These are phyloP conservation scores for Dichetophora obliterata DNA, from an alignment of 2,888 invertebrate genomes.

Conservation along the genomic window DNA sequence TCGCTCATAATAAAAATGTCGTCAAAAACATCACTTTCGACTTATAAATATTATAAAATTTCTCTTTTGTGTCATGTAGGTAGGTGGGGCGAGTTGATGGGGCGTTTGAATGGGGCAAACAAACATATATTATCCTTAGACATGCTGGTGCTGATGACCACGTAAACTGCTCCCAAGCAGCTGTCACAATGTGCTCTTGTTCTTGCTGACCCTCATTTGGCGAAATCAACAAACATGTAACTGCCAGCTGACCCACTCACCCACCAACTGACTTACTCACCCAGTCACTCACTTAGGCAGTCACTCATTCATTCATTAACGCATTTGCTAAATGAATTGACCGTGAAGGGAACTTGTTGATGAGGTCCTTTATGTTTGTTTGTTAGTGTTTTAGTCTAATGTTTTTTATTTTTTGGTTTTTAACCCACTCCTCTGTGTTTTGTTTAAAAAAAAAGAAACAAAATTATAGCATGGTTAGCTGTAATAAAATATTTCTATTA, in stretches of 20 bases:
- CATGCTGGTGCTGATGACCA: constrained; percentile 23
- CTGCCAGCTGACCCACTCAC: constrained; percentile 1
- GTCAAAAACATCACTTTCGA: constrained; percentile 28
- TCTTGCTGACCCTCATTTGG: constrained; percentile 13
- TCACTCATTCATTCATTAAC: constrained; percentile 29
- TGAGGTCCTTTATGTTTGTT: constrained; percentile 22
- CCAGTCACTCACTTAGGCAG: constrained; percentile 34
- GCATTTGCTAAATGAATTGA: constrained; percentile 48
- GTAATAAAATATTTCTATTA: constrained; percentile 17
- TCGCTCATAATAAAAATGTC: constrained; percentile 24
- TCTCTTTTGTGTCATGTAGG: neutral
- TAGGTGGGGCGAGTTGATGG: neutral
- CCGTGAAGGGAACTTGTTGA: constrained; percentile 53
- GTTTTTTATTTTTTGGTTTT: neutral
- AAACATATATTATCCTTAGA: constrained; percentile 21
- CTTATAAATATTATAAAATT: constrained; percentile 6
- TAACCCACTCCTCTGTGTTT: too few relatives aligned
- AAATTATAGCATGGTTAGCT: neutral
- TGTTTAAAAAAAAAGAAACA: neutral
- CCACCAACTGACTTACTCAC: constrained; percentile 12
- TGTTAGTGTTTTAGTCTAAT: neutral
- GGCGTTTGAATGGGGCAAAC: neutral
- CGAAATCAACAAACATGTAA: constrained; percentile 18
- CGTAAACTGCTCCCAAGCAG: constrained; percentile 24
- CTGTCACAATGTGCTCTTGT: constrained; percentile 10